Percentiles rank a stretch among this genome's conserved stretches.
Conservation (phyloP, 2,113 vertebrate genomes). For the Anguilla japonica region DNA sequence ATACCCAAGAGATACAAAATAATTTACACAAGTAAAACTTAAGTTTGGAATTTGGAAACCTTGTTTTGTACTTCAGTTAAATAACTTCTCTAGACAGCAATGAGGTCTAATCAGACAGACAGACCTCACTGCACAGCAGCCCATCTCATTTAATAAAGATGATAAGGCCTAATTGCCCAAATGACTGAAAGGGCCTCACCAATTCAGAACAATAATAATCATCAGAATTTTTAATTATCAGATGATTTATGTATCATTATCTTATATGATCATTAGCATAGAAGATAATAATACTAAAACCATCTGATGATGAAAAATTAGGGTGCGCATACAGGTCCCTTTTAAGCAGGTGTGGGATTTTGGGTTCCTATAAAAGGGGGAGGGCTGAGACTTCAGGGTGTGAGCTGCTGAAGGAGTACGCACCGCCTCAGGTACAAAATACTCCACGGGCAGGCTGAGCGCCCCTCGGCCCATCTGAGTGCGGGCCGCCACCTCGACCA, state of each 20-base stretch:
- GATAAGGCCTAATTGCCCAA: neutral
- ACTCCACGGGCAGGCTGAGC: slow-evolving; percentile 69
- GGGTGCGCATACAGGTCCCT: too few species aligned
- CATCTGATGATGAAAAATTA: too few species aligned
- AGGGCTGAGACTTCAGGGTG: neutral
- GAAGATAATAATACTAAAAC: too few species aligned
- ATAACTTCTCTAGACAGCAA: neutral
- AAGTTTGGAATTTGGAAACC: neutral
- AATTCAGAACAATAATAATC: neutral
- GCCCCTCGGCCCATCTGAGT: slow-evolving; percentile 83
- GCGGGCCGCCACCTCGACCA: slow-evolving; percentile 78
- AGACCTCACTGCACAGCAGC: neutral
- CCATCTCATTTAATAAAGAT: neutral
- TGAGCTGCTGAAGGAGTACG: slow-evolving; percentile 42
- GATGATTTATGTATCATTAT: too few species aligned
- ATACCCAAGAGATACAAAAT: neutral
- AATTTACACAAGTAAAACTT: neutral
- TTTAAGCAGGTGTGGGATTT: neutral
- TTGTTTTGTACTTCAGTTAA: neutral
- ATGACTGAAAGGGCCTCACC: neutral
- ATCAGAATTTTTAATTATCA: neutral
- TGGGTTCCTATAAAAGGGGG: too few species aligned
- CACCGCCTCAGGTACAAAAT: slow-evolving; percentile 79
- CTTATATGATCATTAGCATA: too few species aligned
- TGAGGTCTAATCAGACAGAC: neutral